Evolutionary conservation across 2,797 vertebrate species (phyloP).

Genomic region (Delichon dasypus): DNA sequence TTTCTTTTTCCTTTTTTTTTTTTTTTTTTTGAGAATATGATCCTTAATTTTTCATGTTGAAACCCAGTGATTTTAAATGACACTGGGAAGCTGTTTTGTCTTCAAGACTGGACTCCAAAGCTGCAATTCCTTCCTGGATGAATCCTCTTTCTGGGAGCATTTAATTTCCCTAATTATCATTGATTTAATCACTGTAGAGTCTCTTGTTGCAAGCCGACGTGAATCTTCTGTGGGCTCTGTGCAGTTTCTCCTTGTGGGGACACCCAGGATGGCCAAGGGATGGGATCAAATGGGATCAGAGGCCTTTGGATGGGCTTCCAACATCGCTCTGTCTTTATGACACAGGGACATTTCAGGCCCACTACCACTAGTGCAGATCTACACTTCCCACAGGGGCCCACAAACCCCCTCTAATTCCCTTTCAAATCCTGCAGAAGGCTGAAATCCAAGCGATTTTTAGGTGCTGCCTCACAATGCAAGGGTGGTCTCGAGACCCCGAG

Average conservation of each 20-base stretch:
- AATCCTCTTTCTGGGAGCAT: not conserved
- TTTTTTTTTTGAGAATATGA: not conserved
- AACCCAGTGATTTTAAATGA: not conserved
- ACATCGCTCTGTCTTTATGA: rapidly evolving
- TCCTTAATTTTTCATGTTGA: not conserved
- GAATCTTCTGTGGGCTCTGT: not conserved
- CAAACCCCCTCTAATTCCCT: no score
- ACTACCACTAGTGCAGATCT: rapidly evolving
- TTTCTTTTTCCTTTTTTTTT: rapidly evolving
- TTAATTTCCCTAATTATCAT: not conserved
- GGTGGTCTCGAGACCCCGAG: not conserved
- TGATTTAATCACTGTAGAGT: not conserved
- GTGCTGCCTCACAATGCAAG: not conserved
- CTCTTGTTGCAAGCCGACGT: not conserved
- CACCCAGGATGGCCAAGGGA: not conserved
- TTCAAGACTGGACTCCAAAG: not conserved
- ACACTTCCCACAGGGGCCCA: not conserved
- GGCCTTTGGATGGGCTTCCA: not conserved
- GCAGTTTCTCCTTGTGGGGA: not conserved
- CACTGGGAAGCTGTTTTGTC: not conserved
- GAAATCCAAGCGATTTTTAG: not conserved
- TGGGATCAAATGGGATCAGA: not conserved
- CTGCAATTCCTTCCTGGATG: not conserved
- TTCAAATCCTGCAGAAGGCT: not conserved
- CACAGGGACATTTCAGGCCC: not conserved